Percentiles rank a stretch among this genome's conserved stretches.
Conservation (phyloP, 2,113 vertebrate species). For the Suricata suricatta region DNA sequence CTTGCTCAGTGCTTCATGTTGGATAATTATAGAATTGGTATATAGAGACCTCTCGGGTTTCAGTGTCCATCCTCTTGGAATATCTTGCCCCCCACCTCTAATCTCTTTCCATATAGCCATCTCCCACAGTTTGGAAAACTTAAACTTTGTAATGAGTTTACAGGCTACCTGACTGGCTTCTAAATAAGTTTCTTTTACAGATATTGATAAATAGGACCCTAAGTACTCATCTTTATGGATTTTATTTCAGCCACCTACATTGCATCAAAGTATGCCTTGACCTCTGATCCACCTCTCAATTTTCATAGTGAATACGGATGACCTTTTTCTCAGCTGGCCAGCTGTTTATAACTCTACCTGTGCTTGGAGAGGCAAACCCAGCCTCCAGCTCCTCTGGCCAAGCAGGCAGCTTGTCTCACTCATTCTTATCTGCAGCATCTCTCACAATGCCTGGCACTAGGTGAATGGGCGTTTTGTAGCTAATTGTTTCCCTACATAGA, state of each 20-base stretch:
- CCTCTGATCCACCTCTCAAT: neutral
- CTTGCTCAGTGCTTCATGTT: neutral
- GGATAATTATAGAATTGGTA: neutral
- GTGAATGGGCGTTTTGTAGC: neutral
- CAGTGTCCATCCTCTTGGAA: neutral
- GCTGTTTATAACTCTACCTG: neutral
- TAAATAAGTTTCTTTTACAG: neutral
- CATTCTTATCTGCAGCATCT: neutral
- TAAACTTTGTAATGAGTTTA: neutral
- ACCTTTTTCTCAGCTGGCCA: neutral
- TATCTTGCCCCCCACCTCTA: neutral
- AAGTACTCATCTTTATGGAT: conserved; percentile 5
- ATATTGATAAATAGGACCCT: neutral
- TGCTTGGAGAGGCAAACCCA: neutral
- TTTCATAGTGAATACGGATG: neutral
- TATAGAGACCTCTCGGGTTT: neutral
- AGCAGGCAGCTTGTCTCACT: neutral
- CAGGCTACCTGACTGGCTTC: neutral
- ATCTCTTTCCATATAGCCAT: neutral
- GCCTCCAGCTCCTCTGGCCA: neutral
- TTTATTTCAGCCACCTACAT: neutral
- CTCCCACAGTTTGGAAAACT: neutral
- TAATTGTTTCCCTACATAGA: neutral
- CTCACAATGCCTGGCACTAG: neutral
- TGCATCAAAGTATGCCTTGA: neutral